A percentile compares a stretch with the other conserved stretches of the same genome.
phyloP scores from a whole-genome alignment of 2,888 invertebrate species.

The Cantharis rustica region DNA sequence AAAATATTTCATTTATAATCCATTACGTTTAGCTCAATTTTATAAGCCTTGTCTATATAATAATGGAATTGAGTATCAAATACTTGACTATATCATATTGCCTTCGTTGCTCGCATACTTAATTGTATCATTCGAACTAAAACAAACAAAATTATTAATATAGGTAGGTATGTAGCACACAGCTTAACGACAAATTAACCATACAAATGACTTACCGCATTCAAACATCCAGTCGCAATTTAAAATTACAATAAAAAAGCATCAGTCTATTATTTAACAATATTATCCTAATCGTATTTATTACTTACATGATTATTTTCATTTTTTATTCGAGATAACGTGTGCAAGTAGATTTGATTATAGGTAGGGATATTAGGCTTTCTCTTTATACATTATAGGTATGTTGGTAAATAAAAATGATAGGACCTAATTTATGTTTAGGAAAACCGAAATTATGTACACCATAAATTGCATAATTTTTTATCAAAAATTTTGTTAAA shows the following conservation, averaged over 20 bases:
- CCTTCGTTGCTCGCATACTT: conserved; percentile 40
- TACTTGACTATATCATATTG: conserved; percentile 43
- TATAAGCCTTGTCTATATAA: conserved; percentile 35
- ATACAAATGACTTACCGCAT: conserved; percentile 36
- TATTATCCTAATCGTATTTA: conserved; percentile 19
- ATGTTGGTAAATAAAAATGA: neutral
- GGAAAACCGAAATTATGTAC: neutral
- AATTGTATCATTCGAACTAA: conserved; percentile 41
- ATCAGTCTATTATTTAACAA: conserved; percentile 49
- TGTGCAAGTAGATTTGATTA: conserved; percentile 14
- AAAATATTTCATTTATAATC: conserved; percentile 13
- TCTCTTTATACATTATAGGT: neutral
- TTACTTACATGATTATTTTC: conserved; percentile 17
- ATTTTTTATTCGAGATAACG: conserved; percentile 3
- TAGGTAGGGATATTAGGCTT: conserved; percentile 2
- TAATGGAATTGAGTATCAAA: conserved; percentile 27
- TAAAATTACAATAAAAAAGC: conserved; percentile 49
- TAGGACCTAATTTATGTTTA: neutral
- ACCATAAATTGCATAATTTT: neutral
- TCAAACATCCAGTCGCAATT: conserved; percentile 42
- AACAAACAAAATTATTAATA: conserved; percentile 35
- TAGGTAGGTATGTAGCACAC: too few relatives aligned
- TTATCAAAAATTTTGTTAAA: neutral
- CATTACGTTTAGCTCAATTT: conserved; percentile 30
- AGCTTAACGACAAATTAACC: neutral